Evolutionary conservation across 2,113 vertebrate genomes (phyloP).

Genomic region (Hemichromis elongatus): DNA sequence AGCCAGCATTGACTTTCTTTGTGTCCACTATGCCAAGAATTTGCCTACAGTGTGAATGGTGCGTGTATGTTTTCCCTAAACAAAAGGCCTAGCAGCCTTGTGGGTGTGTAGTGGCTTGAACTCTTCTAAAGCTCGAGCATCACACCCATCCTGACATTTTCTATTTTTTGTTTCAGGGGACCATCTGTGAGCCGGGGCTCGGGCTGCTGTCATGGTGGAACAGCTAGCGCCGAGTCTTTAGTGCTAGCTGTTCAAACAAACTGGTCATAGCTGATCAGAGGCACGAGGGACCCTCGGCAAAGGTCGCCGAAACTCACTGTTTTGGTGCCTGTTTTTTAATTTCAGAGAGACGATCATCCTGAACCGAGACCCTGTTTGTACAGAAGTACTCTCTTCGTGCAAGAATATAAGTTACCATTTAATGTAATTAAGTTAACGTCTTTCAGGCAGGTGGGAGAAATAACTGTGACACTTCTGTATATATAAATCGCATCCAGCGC

Average conservation of each 20-base stretch:
- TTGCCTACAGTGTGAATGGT: not conserved
- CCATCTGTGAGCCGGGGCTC: conserved; percentile 75
- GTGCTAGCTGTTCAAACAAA: not conserved
- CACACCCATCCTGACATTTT: not conserved
- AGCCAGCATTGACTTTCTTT: not conserved
- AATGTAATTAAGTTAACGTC: not conserved
- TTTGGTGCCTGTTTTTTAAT: not conserved
- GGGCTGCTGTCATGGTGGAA: conserved; percentile 80
- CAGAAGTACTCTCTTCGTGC: not conserved
- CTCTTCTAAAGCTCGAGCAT: not conserved
- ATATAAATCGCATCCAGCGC: not conserved
- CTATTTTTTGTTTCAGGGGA: conserved; percentile 57
- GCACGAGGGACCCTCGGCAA: not conserved
- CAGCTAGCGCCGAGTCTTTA: conserved; percentile 40
- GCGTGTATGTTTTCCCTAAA: not conserved
- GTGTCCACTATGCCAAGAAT: not conserved
- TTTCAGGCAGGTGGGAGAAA: not conserved
- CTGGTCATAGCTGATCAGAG: not conserved
- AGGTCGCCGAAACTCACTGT: not conserved
- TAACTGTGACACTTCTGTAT: not conserved
- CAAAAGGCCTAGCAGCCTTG: rapidly evolving
- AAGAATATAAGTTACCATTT: not conserved
- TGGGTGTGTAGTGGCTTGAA: not conserved
- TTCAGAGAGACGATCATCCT: not conserved
- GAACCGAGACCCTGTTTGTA: not conserved